A percentile compares a stretch with the other conserved stretches of the same genome.
Evolutionary conservation across 2,888 invertebrate species (phyloP).

Genomic region (Branchipolynoe longqiensis): DNA sequence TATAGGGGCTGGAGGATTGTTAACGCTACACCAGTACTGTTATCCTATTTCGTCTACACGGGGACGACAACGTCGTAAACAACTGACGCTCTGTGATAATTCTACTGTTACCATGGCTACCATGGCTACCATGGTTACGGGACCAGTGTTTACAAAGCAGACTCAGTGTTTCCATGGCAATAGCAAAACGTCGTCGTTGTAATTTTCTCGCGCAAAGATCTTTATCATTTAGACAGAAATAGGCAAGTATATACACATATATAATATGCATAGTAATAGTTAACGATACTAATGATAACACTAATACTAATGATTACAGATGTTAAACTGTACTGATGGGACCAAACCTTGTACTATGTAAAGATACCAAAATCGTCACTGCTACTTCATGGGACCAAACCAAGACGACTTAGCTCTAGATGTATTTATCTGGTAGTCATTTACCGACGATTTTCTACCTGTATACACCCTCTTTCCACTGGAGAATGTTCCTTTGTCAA

Average conservation of each 20-base stretch:
- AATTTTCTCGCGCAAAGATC: conserved; percentile 29
- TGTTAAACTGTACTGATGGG: background rate
- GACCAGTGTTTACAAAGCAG: background rate
- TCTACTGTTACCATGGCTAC: conserved; percentile 38
- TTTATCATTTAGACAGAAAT: conserved; percentile 3
- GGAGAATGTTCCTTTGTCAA: conserved; percentile 32
- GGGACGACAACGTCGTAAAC: conserved; percentile 1
- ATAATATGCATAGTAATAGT: too few relatives aligned
- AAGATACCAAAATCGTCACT: background rate
- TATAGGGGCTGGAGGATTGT: background rate
- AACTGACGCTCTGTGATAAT: conserved; percentile 10
- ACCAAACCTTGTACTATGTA: background rate
- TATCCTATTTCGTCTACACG: background rate
- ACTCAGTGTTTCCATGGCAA: conserved; percentile 31
- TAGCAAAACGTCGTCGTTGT: conserved; percentile 33
- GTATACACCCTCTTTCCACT: conserved; percentile 19
- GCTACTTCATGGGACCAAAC: conserved; percentile 47
- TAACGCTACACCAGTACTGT: too few relatives aligned
- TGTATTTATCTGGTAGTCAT: conserved; percentile 16
- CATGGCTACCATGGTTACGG: conserved; percentile 2
- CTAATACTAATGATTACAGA: background rate
- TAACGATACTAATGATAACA: too few relatives aligned
- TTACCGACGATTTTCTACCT: conserved; percentile 28
- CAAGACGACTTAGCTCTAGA: conserved; percentile 25
- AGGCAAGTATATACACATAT: too few relatives aligned